A percentile compares a stretch with the other conserved stretches of the same genome.
Evolutionary conservation across 2,888 invertebrate species (phyloP).

Genomic region (Melangyna quadrimaculata): DNA sequence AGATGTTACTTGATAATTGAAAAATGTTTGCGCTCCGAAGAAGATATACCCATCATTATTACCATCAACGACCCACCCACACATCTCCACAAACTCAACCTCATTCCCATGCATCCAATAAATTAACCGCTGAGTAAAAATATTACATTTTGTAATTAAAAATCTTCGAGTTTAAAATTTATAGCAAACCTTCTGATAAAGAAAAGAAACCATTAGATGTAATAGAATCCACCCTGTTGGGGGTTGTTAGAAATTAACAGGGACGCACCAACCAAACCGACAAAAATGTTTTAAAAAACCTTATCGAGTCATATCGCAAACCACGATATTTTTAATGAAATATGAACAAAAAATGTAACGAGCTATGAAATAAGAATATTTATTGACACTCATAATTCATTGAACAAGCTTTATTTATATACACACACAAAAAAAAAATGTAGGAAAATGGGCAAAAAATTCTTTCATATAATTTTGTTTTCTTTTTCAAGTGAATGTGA

Average conservation of each 20-base stretch:
- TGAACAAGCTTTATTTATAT: constrained; percentile 67
- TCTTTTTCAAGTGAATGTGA: neutral
- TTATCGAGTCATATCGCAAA: constrained; percentile 70
- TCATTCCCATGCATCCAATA: constrained; percentile 61
- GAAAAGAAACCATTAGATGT: constrained; percentile 67
- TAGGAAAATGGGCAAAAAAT: constrained; percentile 24
- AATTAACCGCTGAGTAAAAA: constrained; percentile 70
- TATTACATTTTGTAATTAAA: constrained; percentile 71
- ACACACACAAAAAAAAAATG: neutral
- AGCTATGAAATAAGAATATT: constrained; percentile 76
- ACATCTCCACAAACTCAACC: constrained; percentile 10
- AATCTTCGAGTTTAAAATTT: constrained; percentile 69
- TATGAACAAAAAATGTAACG: constrained; percentile 74
- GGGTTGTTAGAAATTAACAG: neutral
- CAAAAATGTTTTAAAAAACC: constrained; percentile 24
- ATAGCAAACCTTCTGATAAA: constrained; percentile 70
- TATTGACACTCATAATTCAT: constrained; percentile 75
- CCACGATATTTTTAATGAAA: constrained; percentile 71
- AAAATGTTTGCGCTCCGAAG: constrained; percentile 62
- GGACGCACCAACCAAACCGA: constrained; percentile 1
- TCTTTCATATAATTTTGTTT: constrained; percentile 9
- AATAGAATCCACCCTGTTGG: constrained; percentile 60
- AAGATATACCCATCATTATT: constrained; percentile 49
- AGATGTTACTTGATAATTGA: constrained; percentile 71
- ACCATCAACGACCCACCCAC: neutral